A percentile compares a stretch with the other conserved stretches of the same genome.
These are phyloP conservation scores for Syndactyla subalaris DNA, from an alignment of 2,797 vertebrate genomes.

Conservation along the genomic window DNA sequence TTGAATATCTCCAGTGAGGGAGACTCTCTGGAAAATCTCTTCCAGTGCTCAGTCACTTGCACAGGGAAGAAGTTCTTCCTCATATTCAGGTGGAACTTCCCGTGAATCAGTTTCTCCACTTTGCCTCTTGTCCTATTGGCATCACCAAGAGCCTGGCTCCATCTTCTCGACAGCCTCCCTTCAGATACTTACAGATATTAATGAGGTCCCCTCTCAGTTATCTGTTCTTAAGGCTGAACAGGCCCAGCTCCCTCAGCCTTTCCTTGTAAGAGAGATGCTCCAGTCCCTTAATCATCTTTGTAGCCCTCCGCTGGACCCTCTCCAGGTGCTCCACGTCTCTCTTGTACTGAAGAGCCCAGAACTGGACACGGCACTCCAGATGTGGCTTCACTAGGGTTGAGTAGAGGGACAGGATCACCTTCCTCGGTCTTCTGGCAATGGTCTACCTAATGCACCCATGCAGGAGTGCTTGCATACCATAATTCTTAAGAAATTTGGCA, in stretches of 20 bases:
- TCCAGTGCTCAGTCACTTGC: not conserved
- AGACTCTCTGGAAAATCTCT: not conserved
- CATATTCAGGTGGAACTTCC: not conserved
- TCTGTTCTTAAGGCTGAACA: not conserved
- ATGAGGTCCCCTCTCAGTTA: accelerated
- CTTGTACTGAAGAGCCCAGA: not conserved
- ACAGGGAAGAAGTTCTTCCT: not conserved
- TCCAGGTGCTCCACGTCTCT: not conserved
- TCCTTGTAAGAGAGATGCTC: accelerated
- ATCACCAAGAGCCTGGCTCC: too few species aligned
- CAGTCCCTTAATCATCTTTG: not conserved
- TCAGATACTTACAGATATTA: not conserved
- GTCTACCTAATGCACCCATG: not conserved
- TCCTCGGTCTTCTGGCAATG: accelerated
- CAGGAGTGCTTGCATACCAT: not conserved
- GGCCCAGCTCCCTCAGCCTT: not conserved
- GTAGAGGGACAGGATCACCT: not conserved
- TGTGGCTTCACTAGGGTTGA: not conserved
- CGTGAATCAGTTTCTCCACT: not conserved
- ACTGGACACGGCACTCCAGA: not conserved
- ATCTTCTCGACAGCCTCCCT: not conserved
- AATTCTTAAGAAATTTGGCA: not conserved
- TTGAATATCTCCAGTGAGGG: not conserved
- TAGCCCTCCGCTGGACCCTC: too few species aligned
- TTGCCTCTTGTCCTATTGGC: not conserved